Base-by-base conservation (phyloP, 2,797 vertebrate species). In the Crenuchus spilurus region DNA sequence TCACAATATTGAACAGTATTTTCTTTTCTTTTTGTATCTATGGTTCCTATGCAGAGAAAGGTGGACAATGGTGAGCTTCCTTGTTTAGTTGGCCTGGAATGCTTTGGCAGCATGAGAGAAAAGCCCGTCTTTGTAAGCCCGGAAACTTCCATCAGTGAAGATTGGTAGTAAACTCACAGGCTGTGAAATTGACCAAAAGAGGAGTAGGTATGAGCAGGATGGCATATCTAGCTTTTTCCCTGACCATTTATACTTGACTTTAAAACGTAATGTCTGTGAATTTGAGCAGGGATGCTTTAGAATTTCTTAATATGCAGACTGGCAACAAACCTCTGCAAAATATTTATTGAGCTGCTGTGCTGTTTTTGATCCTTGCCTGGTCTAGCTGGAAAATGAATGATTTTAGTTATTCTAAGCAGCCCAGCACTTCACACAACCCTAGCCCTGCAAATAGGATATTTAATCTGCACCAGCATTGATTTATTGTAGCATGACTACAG, bases 21-120 rank as follows among this genome's bases (percentile, higher is more conserved):
- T 77, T 80, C 80, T 82, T 72, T 42, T 72, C 78, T 85, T 88
- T 88, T 83, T 88, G 87, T 91, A 83, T 85, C 86, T 77, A 8
- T 74, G 78, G 80, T 87, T 90, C 70, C 86, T 88, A n/a, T 83
- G 77, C 65, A 70, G 81, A 84, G 76, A 85, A 86, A 88, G 85
- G 81, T 83, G 80, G 82, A 92, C 91, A 92, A 91, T 90, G 78
- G 84, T 80, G 79, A 78, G 86, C 85, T 91, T 92, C 89, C 90
- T 87, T 87, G 85, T 90, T 84, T 82, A 82, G 83, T 79, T 33
- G 44, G 77, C 8, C 70, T 84, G 86, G 89, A 92, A 91, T 90
- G 85, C 70, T 79, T 81, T 75, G 72, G 77, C 78, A 83, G 80
- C 75, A 66, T 82, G 60, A 69, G 68, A 49, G 78, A 76, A 61